phyloP scores from a whole-genome alignment of 2,888 invertebrate species.

The Cantharis nigra region DNA sequence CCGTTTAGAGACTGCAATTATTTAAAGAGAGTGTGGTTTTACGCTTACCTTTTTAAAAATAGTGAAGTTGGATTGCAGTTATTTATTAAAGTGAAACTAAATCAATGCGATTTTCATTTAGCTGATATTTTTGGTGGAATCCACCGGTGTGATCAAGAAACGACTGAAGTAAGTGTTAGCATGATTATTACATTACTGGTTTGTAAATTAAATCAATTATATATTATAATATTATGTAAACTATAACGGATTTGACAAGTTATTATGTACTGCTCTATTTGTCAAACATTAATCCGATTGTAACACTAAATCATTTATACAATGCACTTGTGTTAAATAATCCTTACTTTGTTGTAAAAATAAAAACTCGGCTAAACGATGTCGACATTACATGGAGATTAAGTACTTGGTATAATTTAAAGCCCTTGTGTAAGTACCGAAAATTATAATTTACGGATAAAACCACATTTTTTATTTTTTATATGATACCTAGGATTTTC shows the following conservation, averaged over 20 bases:
- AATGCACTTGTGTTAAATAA: not conserved
- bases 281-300: not conserved
- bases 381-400: not conserved
- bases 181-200: not conserved
- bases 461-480: not conserved
- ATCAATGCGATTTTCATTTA: conserved; percentile 75
- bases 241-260: not conserved
- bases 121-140: conserved; percentile 69
- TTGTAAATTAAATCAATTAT: not conserved
- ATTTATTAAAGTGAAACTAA: conserved; percentile 61
- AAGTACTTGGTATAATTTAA: not conserved
- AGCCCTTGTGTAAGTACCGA: not conserved
- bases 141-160: conserved; percentile 62
- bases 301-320: not conserved
- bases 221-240: not conserved
- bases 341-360: too few species aligned
- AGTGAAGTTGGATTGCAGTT: conserved; percentile 43
- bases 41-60: conserved; percentile 46
- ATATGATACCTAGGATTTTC: too few species aligned
- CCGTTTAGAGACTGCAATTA: conserved; percentile 54
- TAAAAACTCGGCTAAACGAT: not conserved
- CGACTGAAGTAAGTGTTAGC: conserved; percentile 55
- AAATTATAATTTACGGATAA: not conserved
- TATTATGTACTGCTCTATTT: not conserved
- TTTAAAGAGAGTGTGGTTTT: conserved; percentile 49